Base-by-base conservation (phyloP, 1,140 invertebrate species). In the Zaprionus ornatus region DNA sequence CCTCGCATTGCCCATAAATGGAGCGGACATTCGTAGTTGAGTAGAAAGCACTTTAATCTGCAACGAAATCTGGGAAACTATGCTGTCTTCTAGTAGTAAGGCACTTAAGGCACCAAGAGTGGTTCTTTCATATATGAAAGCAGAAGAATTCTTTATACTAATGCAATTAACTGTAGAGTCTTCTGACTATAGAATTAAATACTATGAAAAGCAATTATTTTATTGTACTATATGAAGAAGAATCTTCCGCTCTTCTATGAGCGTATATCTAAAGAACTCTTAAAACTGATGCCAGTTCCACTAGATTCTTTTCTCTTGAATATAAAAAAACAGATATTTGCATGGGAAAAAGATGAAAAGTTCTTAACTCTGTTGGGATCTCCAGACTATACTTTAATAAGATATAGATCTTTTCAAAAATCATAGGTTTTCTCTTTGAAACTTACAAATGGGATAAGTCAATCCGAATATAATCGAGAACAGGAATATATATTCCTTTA, bases 1-100 rank as follows among this genome's bases (percentile, higher is more conserved):
- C n/a, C 40, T 37, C n/a, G n/a, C 23, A 23, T 23, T 50, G 45
- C 45, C 45, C 45, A 21, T 50, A 50, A 50, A 50, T 50, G 45
- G 45, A 50, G 45, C 45, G 19, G 4, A 10, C 45, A 23, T 17
- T 45, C 19, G 29, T 32, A 32, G 29, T 32, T 0, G 12, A 21
- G 10, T 50, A 50, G 45, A 23, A 50, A 50, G 45, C 45, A 23
- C 45, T 50, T 4, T 50, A 50, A 50, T 50, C 45, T 50, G 10
- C 19, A 23, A 23, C 19, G 9, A 50, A 50, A 50, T 50, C 45
- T 12, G 45, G 21, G 10, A 19, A 50, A 23, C 45, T 50, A 50
- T 21, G 17, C 19, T 21, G 45, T 50, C 19, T 21, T 50, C 19
- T 23, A 13, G 45, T 50, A 13, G 19, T 32, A 10, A 10, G 45